Percentiles rank a stretch among this genome's conserved stretches.
Evolutionary conservation across 2,888 invertebrate species (phyloP).

Genomic region (Halictus ligatus): DNA sequence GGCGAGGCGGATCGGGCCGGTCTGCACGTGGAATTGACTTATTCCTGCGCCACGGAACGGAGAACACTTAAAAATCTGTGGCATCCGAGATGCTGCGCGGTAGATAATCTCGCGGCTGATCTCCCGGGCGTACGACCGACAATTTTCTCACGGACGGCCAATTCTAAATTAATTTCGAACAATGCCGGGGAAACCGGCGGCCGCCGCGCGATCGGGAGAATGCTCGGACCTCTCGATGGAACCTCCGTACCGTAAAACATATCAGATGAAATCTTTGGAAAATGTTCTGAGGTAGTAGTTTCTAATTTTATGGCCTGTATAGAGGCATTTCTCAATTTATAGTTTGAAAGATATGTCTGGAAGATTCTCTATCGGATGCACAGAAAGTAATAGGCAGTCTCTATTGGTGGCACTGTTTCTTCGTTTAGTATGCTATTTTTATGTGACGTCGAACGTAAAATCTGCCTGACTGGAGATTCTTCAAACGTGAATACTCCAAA

Average conservation of each 20-base stretch:
- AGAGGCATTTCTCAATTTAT: background rate
- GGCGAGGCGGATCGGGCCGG: background rate
- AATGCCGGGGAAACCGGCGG: conserved; percentile 21
- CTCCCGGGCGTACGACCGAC: background rate
- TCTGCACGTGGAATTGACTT: conserved; percentile 49
- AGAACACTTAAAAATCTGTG: conserved; percentile 15
- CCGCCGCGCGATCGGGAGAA: background rate
- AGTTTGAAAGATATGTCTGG: background rate
- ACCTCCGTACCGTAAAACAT: background rate
- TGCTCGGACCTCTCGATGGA: background rate
- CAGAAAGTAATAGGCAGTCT: background rate
- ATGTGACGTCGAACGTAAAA: background rate
- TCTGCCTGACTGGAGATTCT: background rate
- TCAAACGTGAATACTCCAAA: background rate
- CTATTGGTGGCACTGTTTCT: background rate
- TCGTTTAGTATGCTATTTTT: background rate
- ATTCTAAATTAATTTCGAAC: conserved; percentile 55
- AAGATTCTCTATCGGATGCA: background rate
- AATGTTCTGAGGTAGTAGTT: background rate
- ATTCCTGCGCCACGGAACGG: conserved; percentile 11
- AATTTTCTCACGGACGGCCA: conserved; percentile 40
- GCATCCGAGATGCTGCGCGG: conserved; percentile 11
- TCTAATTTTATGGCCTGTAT: background rate
- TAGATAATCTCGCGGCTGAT: conserved; percentile 30
- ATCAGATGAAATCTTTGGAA: background rate